These are phyloP conservation scores for Aplidium turbinatum DNA, from an alignment of 23 tunicate species.

Conservation along the genomic window DNA sequence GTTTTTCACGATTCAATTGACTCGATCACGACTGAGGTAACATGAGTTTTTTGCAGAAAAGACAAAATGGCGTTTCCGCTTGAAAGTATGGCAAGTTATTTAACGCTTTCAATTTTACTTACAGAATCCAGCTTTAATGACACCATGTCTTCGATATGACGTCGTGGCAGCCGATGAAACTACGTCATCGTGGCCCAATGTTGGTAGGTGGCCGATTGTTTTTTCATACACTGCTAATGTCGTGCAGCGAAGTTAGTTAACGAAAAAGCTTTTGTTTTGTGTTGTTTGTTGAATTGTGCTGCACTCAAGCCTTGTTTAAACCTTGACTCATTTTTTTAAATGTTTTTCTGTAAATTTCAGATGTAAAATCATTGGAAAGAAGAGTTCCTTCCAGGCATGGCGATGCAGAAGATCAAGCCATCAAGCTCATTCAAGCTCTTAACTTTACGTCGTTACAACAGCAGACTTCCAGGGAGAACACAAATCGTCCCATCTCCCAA, in stretches of 20 bases:
- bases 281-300: no score
- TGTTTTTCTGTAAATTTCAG: neutral
- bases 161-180: conserved; percentile 9
- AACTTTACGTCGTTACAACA: conserved; percentile 39
- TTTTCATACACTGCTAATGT: no score
- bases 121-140: neutral
- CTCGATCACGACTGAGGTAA: conserved; percentile 26
- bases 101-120: no score
- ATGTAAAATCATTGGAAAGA: conserved; percentile 12
- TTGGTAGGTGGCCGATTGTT: no score
- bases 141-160: neutral
- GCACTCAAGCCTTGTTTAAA: neutral
- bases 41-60: neutral
- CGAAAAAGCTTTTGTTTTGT: no score
- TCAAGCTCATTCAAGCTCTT: conserved; percentile 23
- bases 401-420: conserved; percentile 17
- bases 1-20: neutral
- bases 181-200: no score
- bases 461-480: neutral
- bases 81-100: neutral
- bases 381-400: neutral
- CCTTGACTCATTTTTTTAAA: neutral
- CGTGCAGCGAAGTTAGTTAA: no score
- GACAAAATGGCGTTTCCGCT: neutral
- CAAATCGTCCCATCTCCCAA: conserved; percentile 10